Evolutionary conservation across 2,888 invertebrate species (phyloP).

Genomic region (Drosophila barbarae): DNA sequence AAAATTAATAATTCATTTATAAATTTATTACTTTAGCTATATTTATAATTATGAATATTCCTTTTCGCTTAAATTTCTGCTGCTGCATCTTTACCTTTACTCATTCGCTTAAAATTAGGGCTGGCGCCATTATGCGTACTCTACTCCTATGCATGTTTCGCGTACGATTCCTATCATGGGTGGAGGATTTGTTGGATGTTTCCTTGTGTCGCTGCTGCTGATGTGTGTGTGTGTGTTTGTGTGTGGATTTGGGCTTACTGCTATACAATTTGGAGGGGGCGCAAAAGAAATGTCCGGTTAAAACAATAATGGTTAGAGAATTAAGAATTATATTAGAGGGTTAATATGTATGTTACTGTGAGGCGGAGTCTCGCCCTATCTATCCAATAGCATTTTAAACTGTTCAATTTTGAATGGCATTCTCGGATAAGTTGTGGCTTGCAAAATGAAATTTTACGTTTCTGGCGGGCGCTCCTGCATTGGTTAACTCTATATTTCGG

Average conservation of each 20-base stretch:
- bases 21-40: constrained; percentile 73
- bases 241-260: constrained; percentile 41
- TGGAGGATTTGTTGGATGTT: constrained; percentile 22
- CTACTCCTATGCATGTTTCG: constrained; percentile 43
- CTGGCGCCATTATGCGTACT: constrained; percentile 59
- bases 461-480: constrained; percentile 26
- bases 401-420: constrained; percentile 64
- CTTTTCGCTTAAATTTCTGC: constrained; percentile 27
- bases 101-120: constrained; percentile 62
- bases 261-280: constrained; percentile 53
- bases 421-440: constrained; percentile 49
- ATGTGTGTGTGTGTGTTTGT: constrained; percentile 19
- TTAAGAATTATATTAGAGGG: constrained; percentile 35
- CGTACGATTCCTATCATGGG: constrained; percentile 46
- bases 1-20: constrained; percentile 70
- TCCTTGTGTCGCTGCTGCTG: constrained; percentile 28
- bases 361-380: constrained; percentile 8
- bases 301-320: constrained; percentile 24
- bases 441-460: constrained; percentile 28
- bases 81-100: constrained; percentile 32
- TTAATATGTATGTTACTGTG: constrained; percentile 23
- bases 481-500: constrained; percentile 21
- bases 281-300: constrained; percentile 30
- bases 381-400: constrained; percentile 45
- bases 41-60: constrained; percentile 58